Conservation (phyloP, 2,113 vertebrate genomes). For the Neomonachus schauinslandi region DNA sequence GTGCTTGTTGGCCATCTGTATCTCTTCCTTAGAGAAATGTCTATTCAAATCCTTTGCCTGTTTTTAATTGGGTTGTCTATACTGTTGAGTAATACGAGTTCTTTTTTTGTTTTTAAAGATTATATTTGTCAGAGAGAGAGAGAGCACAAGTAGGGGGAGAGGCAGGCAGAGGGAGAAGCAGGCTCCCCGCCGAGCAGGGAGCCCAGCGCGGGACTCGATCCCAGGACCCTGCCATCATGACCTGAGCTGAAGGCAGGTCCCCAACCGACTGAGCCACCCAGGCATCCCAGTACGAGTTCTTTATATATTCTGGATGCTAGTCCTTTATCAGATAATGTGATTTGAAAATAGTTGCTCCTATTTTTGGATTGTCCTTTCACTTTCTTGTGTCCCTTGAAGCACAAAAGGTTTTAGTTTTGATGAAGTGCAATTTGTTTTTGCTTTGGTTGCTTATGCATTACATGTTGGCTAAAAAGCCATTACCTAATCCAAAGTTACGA, state of each 20-base stretch:
- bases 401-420: not conserved
- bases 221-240: too few relatives aligned
- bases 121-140: too few relatives aligned
- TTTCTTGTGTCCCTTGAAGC: not conserved
- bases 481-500: not conserved
- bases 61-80: not conserved
- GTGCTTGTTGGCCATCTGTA: not conserved
- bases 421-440: not conserved
- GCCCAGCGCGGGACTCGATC: too few relatives aligned
- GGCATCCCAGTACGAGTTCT: not conserved
- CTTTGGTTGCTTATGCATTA: slow-evolving; percentile 3
- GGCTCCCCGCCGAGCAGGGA: too few relatives aligned
- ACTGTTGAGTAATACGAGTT: not conserved
- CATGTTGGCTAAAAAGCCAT: not conserved
- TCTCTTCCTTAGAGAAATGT: slow-evolving; percentile 40
- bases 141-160: too few relatives aligned
- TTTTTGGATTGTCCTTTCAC: not conserved
- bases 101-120: too few relatives aligned
- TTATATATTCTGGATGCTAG: not conserved
- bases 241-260: too few relatives aligned
- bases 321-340: slow-evolving; percentile 1
- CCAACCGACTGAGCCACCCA: too few relatives aligned
- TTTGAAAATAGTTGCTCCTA: not conserved
- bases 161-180: not conserved
- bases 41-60: not conserved